Evolutionary conservation across 2,113 vertebrate species (phyloP).

Genomic region (Podarcis raffonei): DNA sequence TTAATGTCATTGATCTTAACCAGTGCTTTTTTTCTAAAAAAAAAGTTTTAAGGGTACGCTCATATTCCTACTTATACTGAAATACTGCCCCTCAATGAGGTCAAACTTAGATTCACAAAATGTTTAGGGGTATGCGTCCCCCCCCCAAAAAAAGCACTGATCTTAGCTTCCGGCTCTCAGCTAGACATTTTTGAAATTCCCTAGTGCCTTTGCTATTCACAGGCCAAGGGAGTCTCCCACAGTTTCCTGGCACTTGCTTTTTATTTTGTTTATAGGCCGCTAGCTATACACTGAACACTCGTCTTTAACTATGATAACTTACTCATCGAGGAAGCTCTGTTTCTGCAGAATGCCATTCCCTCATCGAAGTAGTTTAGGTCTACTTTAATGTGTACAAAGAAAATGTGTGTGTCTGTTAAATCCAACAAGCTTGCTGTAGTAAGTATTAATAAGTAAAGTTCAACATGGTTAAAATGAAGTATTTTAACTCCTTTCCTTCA

Average conservation of each 20-base stretch:
- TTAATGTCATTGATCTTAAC: conserved; percentile 26
- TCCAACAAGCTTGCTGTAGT: neutral
- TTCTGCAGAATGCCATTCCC: neutral
- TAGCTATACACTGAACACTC: conserved; percentile 30
- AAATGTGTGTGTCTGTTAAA: neutral
- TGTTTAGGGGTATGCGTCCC: no score
- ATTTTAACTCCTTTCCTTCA: neutral
- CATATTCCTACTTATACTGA: no score
- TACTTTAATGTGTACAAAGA: neutral
- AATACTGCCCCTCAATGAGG: no score
- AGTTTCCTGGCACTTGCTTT: conserved; percentile 24
- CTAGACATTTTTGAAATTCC: conserved; percentile 66
- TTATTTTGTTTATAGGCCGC: conserved; percentile 47
- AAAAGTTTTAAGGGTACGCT: no score
- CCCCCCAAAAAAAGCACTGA: neutral
- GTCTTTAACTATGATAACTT: rapidly evolving
- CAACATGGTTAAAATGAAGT: neutral
- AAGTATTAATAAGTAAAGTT: neutral
- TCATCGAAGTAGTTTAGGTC: neutral
- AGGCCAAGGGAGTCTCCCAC: conserved; percentile 34
- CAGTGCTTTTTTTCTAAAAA: no score
- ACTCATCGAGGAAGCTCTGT: neutral
- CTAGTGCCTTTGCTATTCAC: conserved; percentile 34
- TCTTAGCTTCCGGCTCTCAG: conserved; percentile 55
- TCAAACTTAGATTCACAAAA: no score